Base-by-base conservation (phyloP, 2,888 invertebrate species). In the Cancer borealis region DNA sequence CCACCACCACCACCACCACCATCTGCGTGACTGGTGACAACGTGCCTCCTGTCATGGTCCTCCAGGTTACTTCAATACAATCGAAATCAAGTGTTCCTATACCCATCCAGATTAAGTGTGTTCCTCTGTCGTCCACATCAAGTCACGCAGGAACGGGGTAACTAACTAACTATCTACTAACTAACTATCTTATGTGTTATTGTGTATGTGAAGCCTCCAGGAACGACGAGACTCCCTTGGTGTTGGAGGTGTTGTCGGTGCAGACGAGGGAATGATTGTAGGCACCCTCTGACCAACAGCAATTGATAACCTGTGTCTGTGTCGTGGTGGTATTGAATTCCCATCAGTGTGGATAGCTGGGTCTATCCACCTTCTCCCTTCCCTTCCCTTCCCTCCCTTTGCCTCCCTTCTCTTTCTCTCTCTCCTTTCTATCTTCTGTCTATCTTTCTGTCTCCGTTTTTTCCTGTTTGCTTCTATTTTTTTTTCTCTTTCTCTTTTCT, bases 251-350 rank as follows among this genome's bases (percentile, higher is more conserved):
- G 79, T 8, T 30, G 79, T 6, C 10, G 79, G 8, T 79, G 79
- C 30, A 30, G 12, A 79, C 12, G 79, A 79, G 79, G 30, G 30
- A 79, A 30, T 79, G 30, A 79, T 79, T 79, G 79, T 79, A 30
- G 79, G 30, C 79, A 79, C 3, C 79, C 30, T 12, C 30, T 79
- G 30, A 79, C 79, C 30, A 10, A 26, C 30, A 79, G 30, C 79
- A 30, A 73, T 30, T 79, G 79, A 79, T 30, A 88, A 88, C 88
- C 88, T 46, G 46, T 88, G 45, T 88, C 88, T 46, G 46, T 88
- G 21, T 45, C 88, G 46, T 21, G 88, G 39, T 5, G 39, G 46
- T 88, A 88, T 45, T 88, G 88, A 46, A 88, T 88, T 88, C 88
- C 88, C 88, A 88, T 88, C 88, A 88, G 88, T 45, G 88, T 21